Percentiles rank a stretch among this genome's conserved stretches.
These are phyloP conservation scores for Antheraea yamamai DNA, from an alignment of 2,888 invertebrate genomes.

Conservation along the genomic window DNA sequence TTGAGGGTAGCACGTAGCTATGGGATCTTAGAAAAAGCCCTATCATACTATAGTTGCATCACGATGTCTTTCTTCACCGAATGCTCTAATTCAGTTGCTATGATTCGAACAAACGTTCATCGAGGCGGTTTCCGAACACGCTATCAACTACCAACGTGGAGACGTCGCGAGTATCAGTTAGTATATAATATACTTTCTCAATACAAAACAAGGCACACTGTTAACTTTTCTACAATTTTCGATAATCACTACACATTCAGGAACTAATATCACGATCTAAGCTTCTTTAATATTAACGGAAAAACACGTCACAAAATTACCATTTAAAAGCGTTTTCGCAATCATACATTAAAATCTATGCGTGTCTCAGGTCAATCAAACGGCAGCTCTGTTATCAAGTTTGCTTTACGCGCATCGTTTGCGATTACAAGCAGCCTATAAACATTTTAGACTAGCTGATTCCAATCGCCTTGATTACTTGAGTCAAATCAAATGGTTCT, in stretches of 20 bases:
- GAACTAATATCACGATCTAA: neutral
- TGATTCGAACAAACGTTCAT: too few relatives aligned
- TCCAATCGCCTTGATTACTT: constrained; percentile 28
- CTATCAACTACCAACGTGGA: too few relatives aligned
- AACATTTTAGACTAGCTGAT: constrained; percentile 41
- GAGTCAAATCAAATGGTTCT: neutral
- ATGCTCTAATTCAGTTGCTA: too few relatives aligned
- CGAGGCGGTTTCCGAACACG: too few relatives aligned
- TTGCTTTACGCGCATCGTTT: constrained; percentile 47
- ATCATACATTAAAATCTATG: neutral
- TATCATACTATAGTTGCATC: too few relatives aligned
- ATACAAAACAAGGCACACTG: too few relatives aligned
- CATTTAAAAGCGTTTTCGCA: neutral
- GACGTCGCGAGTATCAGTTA: too few relatives aligned
- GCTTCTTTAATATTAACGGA: neutral
- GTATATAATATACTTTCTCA: too few relatives aligned
- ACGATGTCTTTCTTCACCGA: too few relatives aligned
- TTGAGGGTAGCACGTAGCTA: too few relatives aligned
- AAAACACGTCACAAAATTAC: neutral
- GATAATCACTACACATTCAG: neutral
- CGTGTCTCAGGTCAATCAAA: constrained; percentile 16
- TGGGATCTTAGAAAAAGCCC: too few relatives aligned
- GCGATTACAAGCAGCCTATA: constrained; percentile 56
- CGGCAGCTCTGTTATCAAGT: constrained; percentile 17
- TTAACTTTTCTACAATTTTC: neutral